Base-by-base conservation (phyloP, 2,113 vertebrate genomes). In the Carassius carassius region DNA sequence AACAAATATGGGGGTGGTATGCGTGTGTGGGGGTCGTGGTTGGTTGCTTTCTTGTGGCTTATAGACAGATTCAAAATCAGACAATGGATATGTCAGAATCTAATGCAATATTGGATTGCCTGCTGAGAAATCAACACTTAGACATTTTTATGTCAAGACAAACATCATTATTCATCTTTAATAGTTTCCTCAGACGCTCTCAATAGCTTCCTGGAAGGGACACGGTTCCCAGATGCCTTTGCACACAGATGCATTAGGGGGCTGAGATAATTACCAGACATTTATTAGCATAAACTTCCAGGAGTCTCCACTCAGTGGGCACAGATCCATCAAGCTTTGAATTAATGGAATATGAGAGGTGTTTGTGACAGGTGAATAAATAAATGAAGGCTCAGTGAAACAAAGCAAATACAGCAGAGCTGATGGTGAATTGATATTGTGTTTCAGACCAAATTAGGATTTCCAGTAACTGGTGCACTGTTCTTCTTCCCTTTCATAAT, bases 221-320 rank as follows among this genome's bases (percentile, higher is more conserved):
- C 63, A 65, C 9, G 37, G n/a, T 77, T 44, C 81, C 16, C 19
- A 21, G n/a, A 62, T 62, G 41, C 49, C 32, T 16, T 35, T 37
- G 70, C 51, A 69, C 23, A 56, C 9, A 70, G 49, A 56, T 54
- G 72, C 51, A 58, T 60, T 44, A 19, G 83, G 74, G 29, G 17
- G 13, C 35, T 35, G 51, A 86, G 51, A 41, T 84, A 69, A 84
- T 88, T 82, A 84, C 78, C 70, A 81, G 58, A 69, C 77, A 88
- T 81, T 84, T 63, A 85, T 86, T 72, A 84, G 63, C 41, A 70
- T 77, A 49, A 83, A 83, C 74, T 63, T 84, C 73, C 41, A 17
- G 54, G 37, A 75, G 19, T 63, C 60, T n/a, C 60, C 47, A 63
- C 25, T 51, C 41, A 67, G 51, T 37, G 74, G 74, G 83, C 25